A percentile compares a stretch with the other conserved stretches of the same genome.
Conservation (phyloP, 2,113 vertebrate species). For the Chaetodon trifascialis region DNA sequence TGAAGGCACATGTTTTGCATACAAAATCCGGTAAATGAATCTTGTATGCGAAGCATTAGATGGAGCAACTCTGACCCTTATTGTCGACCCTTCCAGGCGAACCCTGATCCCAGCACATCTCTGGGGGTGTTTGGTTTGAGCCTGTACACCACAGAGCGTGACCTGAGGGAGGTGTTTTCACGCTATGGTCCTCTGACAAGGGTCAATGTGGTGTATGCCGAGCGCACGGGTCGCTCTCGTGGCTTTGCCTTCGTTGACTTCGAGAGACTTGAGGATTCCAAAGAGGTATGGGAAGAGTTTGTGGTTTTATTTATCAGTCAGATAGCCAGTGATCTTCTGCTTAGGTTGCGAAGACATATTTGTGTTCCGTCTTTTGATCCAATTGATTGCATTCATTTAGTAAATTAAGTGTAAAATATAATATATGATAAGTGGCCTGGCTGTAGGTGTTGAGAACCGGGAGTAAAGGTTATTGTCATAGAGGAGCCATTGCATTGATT, state of each 20-base stretch:
- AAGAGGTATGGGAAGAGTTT: conserved; percentile 86
- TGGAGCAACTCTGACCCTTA: conserved; percentile 3
- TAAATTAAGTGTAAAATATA: not conserved
- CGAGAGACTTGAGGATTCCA: conserved; percentile 93
- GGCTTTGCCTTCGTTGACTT: conserved; percentile 97
- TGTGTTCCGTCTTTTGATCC: not conserved
- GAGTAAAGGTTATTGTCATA: not conserved
- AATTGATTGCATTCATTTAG: no score
- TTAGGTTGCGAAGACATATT: not conserved
- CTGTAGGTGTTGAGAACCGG: not conserved
- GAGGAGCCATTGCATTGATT: no score
- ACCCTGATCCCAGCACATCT: conserved; percentile 95
- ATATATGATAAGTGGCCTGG: not conserved
- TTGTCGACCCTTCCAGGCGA: conserved; percentile 84
- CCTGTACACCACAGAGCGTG: conserved; percentile 94
- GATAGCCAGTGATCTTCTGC: not conserved
- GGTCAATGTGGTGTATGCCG: conserved; percentile 96
- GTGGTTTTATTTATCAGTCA: not conserved
- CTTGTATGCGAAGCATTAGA: not conserved
- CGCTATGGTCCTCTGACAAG: conserved; percentile 92
- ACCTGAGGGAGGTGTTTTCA: conserved; percentile 95
- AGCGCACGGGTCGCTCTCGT: conserved; percentile 92
- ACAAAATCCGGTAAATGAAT: not conserved
- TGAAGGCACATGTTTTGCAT: conserved; percentile 1
- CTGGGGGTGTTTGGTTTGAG: conserved; percentile 96